Percentiles rank a stretch among this genome's conserved stretches.
Evolutionary conservation across 2,797 vertebrate genomes (phyloP).

Genomic region (Tauraco hartlaubi): DNA sequence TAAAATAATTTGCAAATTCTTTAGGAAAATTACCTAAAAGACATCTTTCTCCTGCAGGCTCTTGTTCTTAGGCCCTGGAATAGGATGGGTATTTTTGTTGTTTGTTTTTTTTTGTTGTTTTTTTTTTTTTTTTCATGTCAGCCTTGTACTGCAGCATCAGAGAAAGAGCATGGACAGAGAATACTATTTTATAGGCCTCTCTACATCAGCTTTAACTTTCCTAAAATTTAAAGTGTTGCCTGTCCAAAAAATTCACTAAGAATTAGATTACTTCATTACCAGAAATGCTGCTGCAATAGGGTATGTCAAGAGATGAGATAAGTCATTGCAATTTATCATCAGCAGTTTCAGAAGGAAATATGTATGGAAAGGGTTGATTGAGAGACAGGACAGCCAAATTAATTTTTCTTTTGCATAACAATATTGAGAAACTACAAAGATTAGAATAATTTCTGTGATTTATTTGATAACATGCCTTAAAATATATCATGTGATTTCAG

Average conservation of each 20-base stretch:
- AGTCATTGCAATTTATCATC: neutral
- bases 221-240: neutral
- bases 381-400: neutral
- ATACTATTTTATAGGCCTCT: slow-evolving; percentile 9
- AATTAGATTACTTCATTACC: slow-evolving; percentile 1
- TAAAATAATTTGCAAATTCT: neutral
- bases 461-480: neutral
- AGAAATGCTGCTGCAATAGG: neutral
- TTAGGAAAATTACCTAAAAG: neutral
- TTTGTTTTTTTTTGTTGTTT: neutral
- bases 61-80: slow-evolving; percentile 29
- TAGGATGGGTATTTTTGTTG: neutral
- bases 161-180: slow-evolving; percentile 3
- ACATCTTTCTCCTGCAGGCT: neutral
- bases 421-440: neutral
- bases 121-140: neutral
- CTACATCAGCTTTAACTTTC: slow-evolving; percentile 1
- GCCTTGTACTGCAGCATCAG: neutral
- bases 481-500: neutral
- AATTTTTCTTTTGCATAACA: neutral
- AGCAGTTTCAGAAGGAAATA: neutral
- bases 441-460: neutral
- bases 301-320: neutral
- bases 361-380: neutral
- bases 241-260: neutral